These are phyloP conservation scores for Bombus impatiens DNA, from an alignment of 1,140 invertebrate genomes.

Conservation along the genomic window DNA sequence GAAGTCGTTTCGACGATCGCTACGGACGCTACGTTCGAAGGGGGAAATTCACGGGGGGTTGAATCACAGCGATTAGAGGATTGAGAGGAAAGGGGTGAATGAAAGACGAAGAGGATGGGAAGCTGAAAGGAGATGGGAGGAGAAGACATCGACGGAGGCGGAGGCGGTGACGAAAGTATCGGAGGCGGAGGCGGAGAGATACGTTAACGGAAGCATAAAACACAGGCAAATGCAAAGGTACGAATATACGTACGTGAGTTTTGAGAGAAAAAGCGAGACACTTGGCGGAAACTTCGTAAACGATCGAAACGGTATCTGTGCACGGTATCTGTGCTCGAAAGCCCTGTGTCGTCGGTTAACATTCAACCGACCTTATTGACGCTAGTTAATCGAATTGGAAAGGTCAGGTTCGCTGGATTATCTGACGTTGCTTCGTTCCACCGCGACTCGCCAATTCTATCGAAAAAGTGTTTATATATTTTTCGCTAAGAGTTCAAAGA, in stretches of 20 bases:
- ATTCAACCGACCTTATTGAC: conserved; percentile 76
- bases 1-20: background rate
- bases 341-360: conserved; percentile 66
- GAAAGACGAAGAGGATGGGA: too few relatives aligned
- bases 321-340: conserved; percentile 21
- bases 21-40: background rate
- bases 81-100: accelerated
- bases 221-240: too few relatives aligned
- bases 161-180: too few relatives aligned
- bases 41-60: too few relatives aligned
- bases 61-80: too few relatives aligned
- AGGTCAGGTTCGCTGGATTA: conserved; percentile 72
- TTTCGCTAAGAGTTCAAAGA: conserved; percentile 42
- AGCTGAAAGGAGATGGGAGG: too few relatives aligned
- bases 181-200: too few relatives aligned
- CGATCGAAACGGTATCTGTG: conserved; percentile 23
- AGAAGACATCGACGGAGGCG: too few relatives aligned
- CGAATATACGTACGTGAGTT: too few relatives aligned
- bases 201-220: too few relatives aligned
- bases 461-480: conserved; percentile 21
- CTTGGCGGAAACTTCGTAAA: background rate
- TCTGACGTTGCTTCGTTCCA: conserved; percentile 44
- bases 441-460: conserved; percentile 27
- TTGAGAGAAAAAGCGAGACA: too few relatives aligned
- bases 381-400: conserved; percentile 75